Evolutionary conservation across 2,797 vertebrate genomes (phyloP), one percentile per base, ranked within the genome.

Genomic region (Naso thynnoides): DNA sequence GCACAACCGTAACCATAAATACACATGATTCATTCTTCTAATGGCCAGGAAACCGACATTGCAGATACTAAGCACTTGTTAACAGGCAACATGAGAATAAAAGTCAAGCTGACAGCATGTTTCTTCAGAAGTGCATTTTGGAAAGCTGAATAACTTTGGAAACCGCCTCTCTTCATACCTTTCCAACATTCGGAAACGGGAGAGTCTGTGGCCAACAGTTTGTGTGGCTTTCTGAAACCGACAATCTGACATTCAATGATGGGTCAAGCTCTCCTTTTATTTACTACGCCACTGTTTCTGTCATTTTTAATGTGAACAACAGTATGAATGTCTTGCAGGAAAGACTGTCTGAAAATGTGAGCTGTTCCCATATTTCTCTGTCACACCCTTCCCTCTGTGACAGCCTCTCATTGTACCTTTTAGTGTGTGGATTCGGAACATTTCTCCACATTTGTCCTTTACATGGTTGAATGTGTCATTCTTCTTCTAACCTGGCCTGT

Each of bases 1-100:
- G 61, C 29, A 16, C 11, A 39, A 58, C 57, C 57, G 0, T 19
- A 9, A 50, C 52, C 53, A 44, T 52, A 81, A 65, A 83, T 54
- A 75, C 18, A 79, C 36, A 54, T 2, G 8, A 57, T 27, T 48
- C 2, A 8, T 58, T 48, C 39, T 61, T 62, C 50, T 11, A 21
- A 53, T 23, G 54, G 33, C 73, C 50, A 54, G 47, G 64, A 72
- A 71, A 42, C 21, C 45, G 57, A 21, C 38, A 19, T n/a, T 19
- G 41, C 31, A 66, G 52, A 27, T 23, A 38, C 42, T 24, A 36
- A 44, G 38, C 56, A 62, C 65, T 56, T 56, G 27, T 60, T 55
- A 54, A 62, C 23, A 70, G 23, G 21, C 13, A 6, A 19, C 8
- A 36, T 7, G n/a, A 60, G 21, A 24, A 10, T 15, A 13, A 44